Evolutionary conservation across 1,140 invertebrate genomes (phyloP).

Genomic region (Stegodyphus mimosarum): DNA sequence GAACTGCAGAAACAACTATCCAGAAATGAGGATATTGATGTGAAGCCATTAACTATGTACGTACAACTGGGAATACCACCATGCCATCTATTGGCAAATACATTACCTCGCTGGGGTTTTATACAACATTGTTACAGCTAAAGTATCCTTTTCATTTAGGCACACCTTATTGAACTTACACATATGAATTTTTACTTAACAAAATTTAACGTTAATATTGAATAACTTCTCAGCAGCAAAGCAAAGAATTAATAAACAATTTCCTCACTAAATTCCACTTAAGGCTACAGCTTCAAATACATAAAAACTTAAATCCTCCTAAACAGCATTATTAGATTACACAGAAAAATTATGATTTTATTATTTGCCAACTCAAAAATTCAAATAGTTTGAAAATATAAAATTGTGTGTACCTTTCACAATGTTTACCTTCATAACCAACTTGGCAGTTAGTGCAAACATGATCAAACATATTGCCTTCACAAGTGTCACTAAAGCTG

Average conservation of each 20-base stretch:
- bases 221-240: too few relatives aligned
- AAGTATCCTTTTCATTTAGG: not conserved
- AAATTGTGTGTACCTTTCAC: constrained; percentile 71
- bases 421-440: constrained; percentile 75
- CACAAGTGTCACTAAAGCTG: constrained; percentile 71
- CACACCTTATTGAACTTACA: not conserved
- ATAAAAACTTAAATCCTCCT: too few relatives aligned
- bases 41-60: not conserved
- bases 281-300: too few relatives aligned
- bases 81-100: not conserved
- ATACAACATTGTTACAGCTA: not conserved
- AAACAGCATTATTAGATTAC: too few relatives aligned
- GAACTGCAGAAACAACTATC: too few relatives aligned
- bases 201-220: too few relatives aligned
- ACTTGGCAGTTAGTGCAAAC: constrained; percentile 70
- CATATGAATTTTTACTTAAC: too few relatives aligned
- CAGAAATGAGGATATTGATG: too few relatives aligned
- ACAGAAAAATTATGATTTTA: too few relatives aligned
- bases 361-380: not conserved
- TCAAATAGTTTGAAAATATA: not conserved
- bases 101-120: not conserved
- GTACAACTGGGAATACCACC: not conserved
- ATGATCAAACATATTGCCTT: constrained; percentile 56
- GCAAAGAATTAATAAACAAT: too few relatives aligned
- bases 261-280: too few relatives aligned